Base-by-base conservation (phyloP, 2,888 invertebrate genomes). In the Cabera pusaria region DNA sequence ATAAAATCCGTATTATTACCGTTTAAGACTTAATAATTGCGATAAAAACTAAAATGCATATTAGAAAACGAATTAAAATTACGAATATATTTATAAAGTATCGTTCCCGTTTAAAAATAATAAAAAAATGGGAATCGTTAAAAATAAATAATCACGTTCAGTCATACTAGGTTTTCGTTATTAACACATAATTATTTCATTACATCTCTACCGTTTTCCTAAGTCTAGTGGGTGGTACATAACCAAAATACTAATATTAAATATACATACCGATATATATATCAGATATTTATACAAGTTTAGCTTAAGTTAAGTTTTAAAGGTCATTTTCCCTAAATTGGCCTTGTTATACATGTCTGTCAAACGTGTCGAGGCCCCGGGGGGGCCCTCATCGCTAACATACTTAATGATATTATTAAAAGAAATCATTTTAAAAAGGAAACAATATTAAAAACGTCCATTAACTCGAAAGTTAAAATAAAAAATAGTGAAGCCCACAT, bases 241-340 rank as follows among this genome's bases (percentile, higher is more conserved):
- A 87, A 88, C 85, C 87, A 81, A 88, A 88, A 87, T 71, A 86
- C 87, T 88, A 88, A 88, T 78, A 87, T 87, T 88, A 87, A 86
- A 73, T 84, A 87, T 88, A 88, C 85, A 88, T 88, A 88, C 82
- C 78, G 76, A 85, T 85, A 88, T 85, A 86, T 86, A 87, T 86
- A 86, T 76, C 80, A 83, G 83, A 86, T 87, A 88, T 87, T 86
- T 86, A 87, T 87, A 88, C 86, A 87, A 87, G 84, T 84, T 56
- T 86, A 86, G 86, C 88, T 87, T 88, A 87, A 87, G 87, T 86
- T 87, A 86, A 87, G 85, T 86, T 81, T 79, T 86, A 82, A 85
- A 87, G 84, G 85, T 84, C 64, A 78, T 72, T 82, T 73, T 79
- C 81, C 86, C 85, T 85, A 85, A 82, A 73, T 84, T 79, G 85